phyloP scores from a whole-genome alignment of 2,888 invertebrate species.

The Limenitis camilla region DNA sequence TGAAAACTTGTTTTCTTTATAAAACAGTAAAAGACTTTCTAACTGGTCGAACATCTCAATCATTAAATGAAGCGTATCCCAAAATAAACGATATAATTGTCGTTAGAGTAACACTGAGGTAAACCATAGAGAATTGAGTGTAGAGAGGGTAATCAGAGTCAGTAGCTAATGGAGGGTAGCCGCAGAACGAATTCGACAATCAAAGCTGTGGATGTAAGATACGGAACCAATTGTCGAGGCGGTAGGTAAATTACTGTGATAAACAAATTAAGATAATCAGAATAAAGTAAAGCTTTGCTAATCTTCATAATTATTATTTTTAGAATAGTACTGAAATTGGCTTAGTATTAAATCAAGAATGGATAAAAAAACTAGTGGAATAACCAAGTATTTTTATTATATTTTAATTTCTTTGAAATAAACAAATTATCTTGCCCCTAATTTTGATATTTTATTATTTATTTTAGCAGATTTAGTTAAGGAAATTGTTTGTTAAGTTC shows the following conservation, averaged over 20 bases:
- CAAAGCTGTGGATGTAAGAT: conserved; percentile 18
- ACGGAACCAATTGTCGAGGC: conserved; percentile 40
- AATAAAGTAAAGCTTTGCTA: neutral
- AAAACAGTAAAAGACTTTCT: conserved; percentile 3
- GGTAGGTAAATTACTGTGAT: conserved; percentile 10
- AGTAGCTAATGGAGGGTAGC: conserved; percentile 53
- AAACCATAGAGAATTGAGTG: conserved; percentile 57
- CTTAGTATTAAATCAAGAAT: no score
- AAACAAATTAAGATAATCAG: neutral
- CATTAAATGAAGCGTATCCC: conserved; percentile 48
- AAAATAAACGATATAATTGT: conserved; percentile 58
- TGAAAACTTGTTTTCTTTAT: neutral
- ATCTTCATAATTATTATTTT: neutral
- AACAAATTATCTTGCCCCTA: no score
- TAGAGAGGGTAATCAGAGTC: conserved; percentile 36
- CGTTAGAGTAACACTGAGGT: conserved; percentile 51
- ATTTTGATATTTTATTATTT: no score
- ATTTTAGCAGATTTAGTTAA: no score
- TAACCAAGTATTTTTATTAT: no score
- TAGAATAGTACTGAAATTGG: neutral
- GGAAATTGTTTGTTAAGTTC: no score
- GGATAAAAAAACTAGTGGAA: no score
- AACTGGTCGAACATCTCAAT: conserved; percentile 38
- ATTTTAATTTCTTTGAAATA: no score
- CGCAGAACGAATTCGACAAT: conserved; percentile 42